Percentiles rank a stretch among this genome's conserved stretches.
phyloP scores from a whole-genome alignment of 2,888 invertebrate species.

The Urechis unicinctus region DNA sequence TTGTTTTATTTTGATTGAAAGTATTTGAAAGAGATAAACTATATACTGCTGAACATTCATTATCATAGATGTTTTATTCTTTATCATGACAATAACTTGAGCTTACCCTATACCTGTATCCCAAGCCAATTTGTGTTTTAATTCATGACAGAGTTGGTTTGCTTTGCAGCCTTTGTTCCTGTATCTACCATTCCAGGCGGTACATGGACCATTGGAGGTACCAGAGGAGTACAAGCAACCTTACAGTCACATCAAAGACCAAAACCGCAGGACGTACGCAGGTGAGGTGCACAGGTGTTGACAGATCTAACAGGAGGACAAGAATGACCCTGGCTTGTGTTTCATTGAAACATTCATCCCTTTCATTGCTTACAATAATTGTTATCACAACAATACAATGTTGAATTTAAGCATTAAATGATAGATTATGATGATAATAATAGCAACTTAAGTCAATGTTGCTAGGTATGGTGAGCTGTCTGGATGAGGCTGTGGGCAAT shows the following conservation, averaged over 20 bases:
- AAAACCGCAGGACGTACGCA: conserved; percentile 22
- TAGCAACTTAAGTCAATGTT: too few species aligned
- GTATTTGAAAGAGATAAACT: neutral
- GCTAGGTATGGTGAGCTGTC: conserved; percentile 23
- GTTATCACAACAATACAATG: too few species aligned
- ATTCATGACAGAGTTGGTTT: neutral
- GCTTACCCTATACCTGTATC: neutral
- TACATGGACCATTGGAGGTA: conserved; percentile 32
- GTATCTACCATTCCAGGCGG: conserved; percentile 36
- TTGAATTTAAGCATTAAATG: too few species aligned
- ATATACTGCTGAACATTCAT: too few species aligned
- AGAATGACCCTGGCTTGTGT: too few species aligned
- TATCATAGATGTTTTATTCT: too few species aligned
- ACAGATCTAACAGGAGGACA: too few species aligned
- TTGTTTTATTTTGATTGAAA: too few species aligned
- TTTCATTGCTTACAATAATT: too few species aligned
- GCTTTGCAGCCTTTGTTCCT: conserved; percentile 21
- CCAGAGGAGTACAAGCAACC: conserved; percentile 18
- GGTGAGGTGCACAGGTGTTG: conserved; percentile 12
- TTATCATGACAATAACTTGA: neutral
- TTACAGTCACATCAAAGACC: conserved; percentile 22
- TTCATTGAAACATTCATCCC: too few species aligned
- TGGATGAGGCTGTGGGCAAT: conserved; percentile 25
- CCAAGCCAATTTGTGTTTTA: neutral
- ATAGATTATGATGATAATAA: too few species aligned